These are phyloP conservation scores for Tyria jacobaeae DNA, from an alignment of 2,888 invertebrate genomes.

Conservation along the genomic window DNA sequence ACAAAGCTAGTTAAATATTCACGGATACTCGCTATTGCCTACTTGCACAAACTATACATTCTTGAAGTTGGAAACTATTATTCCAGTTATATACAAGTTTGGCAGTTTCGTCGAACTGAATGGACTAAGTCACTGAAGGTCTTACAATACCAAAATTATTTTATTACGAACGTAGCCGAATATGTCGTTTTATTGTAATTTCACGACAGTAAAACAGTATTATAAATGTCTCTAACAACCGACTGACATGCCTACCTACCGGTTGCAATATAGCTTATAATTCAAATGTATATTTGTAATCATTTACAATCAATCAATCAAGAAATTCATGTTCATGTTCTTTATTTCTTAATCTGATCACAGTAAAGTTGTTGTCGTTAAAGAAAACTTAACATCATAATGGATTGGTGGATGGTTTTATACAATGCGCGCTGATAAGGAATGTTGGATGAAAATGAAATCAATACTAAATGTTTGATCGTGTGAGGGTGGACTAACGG, in stretches of 20 bases:
- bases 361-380: not conserved
- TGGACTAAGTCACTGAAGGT: constrained; percentile 17
- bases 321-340: constrained; percentile 15
- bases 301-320: constrained; percentile 31
- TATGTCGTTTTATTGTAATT: constrained; percentile 10
- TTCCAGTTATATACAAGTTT: constrained; percentile 31
- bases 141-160: constrained; percentile 21
- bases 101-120: constrained; percentile 23
- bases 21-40: constrained; percentile 21
- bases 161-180: constrained; percentile 21
- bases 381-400: constrained; percentile 13
- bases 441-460: constrained; percentile 5
- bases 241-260: constrained; percentile 56
- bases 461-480: constrained; percentile 1
- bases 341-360: not conserved
- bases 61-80: constrained; percentile 30
- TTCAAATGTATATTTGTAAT: not conserved
- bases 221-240: constrained; percentile 41
- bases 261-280: constrained; percentile 46
- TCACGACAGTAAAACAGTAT: constrained; percentile 31
- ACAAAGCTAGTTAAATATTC: constrained; percentile 37
- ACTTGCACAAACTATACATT: constrained; percentile 23
- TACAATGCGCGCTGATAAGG: not conserved
- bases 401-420: constrained; percentile 6
- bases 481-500: constrained; percentile 11